Conservation (phyloP, 2,113 vertebrate species). For the Gambusia affinis region DNA sequence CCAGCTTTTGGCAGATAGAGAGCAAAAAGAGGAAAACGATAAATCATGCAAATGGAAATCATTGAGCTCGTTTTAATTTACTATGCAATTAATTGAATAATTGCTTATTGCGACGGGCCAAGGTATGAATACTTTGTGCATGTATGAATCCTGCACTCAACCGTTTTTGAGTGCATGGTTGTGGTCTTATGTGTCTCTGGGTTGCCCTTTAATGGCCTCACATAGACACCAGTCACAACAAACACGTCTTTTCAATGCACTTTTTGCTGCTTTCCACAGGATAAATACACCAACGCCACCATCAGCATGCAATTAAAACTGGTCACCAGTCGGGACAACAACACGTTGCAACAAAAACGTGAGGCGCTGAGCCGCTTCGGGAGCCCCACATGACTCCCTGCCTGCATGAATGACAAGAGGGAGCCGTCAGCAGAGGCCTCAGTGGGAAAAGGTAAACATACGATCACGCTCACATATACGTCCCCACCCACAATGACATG, state of each 20-base stretch:
- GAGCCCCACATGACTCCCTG: slow-evolving; percentile 35
- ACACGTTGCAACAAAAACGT: slow-evolving; percentile 24
- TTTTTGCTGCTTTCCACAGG: not conserved
- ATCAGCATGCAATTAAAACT: slow-evolving; percentile 35
- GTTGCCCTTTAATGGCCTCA: not conserved
- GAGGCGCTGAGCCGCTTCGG: slow-evolving; percentile 17
- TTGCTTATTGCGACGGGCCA: no score
- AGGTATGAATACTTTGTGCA: no score
- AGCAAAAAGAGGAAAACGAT: no score
- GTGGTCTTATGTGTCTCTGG: not conserved
- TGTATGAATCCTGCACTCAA: no score
- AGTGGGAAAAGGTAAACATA: slow-evolving; percentile 55
- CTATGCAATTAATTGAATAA: no score
- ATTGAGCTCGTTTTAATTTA: no score
- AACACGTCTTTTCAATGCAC: no score
- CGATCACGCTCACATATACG: slow-evolving; percentile 1
- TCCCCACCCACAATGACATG: slow-evolving; percentile 26
- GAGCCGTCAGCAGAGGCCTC: slow-evolving; percentile 40
- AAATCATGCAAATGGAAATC: no score
- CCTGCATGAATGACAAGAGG: slow-evolving; percentile 40
- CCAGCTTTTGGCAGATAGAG: no score
- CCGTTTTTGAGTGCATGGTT: not conserved
- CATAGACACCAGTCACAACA: no score
- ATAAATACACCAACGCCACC: not conserved
- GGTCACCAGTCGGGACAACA: slow-evolving; percentile 32